phyloP scores from a whole-genome alignment of 2,113 vertebrate genomes.

The Phyllostomus discolor region DNA sequence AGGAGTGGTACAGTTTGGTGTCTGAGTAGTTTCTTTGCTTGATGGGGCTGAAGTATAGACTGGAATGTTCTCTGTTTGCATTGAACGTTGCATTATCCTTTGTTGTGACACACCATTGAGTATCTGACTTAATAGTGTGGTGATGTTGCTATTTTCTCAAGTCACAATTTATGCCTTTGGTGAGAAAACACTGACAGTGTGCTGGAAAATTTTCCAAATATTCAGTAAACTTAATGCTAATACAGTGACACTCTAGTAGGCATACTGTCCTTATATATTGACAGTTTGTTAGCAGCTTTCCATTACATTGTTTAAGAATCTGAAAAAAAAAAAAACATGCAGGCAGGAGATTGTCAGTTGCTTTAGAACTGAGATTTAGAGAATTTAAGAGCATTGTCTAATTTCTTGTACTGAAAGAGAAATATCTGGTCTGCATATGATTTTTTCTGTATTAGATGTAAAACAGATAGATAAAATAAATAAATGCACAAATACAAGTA shows the following conservation, averaged over 20 bases:
- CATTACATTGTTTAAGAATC: background rate
- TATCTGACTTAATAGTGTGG: background rate
- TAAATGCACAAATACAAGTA: too few species aligned
- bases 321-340: background rate
- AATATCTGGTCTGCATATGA: too few species aligned
- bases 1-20: too few species aligned
- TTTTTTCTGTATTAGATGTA: too few species aligned
- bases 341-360: background rate
- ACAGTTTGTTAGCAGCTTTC: background rate
- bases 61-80: too few species aligned
- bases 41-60: background rate
- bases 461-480: too few species aligned
- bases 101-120: background rate
- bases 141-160: background rate
- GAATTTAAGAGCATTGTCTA: background rate
- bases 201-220: background rate
- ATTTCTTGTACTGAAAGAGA: too few species aligned
- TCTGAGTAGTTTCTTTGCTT: background rate
- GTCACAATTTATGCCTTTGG: background rate
- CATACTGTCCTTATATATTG: background rate
- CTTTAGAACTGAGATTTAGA: background rate
- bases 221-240: background rate
- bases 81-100: background rate
- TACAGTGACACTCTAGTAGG: background rate
- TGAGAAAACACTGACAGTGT: background rate